A percentile compares a stretch with the other conserved stretches of the same genome.
Conservation (phyloP, 2,888 invertebrate species). For the Spodoptera littoralis region DNA sequence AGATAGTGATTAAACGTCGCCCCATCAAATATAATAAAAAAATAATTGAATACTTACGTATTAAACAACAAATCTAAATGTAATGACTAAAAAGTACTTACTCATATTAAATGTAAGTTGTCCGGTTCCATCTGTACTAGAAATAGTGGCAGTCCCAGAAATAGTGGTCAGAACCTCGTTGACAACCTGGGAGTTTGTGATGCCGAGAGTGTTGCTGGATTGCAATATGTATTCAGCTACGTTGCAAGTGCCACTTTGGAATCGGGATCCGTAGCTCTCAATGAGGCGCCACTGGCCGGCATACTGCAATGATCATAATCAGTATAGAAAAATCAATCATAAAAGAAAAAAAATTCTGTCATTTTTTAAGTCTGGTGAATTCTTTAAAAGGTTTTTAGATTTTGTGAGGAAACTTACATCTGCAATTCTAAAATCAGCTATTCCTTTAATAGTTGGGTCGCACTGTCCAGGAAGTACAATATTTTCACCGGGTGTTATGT, state of each 20-base stretch:
- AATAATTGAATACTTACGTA: too few relatives aligned
- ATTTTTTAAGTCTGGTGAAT: not conserved
- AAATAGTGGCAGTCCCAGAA: slow-evolving; percentile 66
- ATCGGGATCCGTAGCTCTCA: slow-evolving; percentile 69
- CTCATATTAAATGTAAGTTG: slow-evolving; percentile 88
- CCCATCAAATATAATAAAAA: too few relatives aligned
- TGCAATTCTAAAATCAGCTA: slow-evolving; percentile 63
- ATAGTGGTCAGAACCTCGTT: slow-evolving; percentile 62
- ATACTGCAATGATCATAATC: slow-evolving; percentile 45
- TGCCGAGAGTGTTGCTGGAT: slow-evolving; percentile 57
- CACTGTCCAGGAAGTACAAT: slow-evolving; percentile 74
- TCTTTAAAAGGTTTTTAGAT: too few relatives aligned
- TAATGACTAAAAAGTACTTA: slow-evolving; percentile 42
- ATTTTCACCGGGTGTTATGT: slow-evolving; percentile 56
- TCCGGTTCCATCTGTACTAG: slow-evolving; percentile 89
- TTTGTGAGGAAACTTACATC: slow-evolving; percentile 8
- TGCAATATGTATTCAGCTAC: slow-evolving; percentile 66
- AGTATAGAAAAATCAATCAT: not conserved
- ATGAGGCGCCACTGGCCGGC: slow-evolving; percentile 73
- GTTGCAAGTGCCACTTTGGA: slow-evolving; percentile 72
- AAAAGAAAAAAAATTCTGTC: not conserved
- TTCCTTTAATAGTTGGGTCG: slow-evolving; percentile 66
- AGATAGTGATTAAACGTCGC: too few relatives aligned
- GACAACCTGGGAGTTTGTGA: slow-evolving; percentile 72
- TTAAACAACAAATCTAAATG: not conserved